A percentile compares a stretch with the other conserved stretches of the same genome.
phyloP scores from a whole-genome alignment of 2,797 vertebrate genomes.

The Pyrocephalus nanus region DNA sequence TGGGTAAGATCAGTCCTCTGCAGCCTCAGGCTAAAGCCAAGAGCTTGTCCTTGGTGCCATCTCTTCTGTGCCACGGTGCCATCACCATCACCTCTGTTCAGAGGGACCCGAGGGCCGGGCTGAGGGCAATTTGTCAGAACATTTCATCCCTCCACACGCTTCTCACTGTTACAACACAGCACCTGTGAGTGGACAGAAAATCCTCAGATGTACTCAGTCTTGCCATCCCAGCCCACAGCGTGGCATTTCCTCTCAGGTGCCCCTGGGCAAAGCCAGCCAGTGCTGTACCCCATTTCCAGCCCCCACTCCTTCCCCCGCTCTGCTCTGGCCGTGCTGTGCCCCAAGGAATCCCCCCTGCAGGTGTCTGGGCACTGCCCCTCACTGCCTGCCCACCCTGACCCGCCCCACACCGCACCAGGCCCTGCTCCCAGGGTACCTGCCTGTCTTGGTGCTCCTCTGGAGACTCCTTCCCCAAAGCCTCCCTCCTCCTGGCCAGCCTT shows the following conservation, averaged over 20 bases:
- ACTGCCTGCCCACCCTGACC: neutral
- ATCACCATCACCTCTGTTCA: accelerated
- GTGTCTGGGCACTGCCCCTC: neutral
- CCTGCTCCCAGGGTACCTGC: neutral
- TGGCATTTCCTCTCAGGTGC: neutral
- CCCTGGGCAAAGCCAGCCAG: accelerated
- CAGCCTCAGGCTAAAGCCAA: neutral
- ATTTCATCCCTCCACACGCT: accelerated
- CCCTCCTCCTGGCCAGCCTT: neutral
- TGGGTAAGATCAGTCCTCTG: neutral
- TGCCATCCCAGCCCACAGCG: accelerated
- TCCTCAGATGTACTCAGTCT: accelerated
- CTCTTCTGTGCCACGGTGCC: accelerated
- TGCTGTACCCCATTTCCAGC: accelerated
- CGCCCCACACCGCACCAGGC: accelerated
- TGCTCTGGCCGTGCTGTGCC: accelerated
- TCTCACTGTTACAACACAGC: accelerated
- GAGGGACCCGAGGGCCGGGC: neutral
- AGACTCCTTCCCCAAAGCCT: neutral
- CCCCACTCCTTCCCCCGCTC: neutral
- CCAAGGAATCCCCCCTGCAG: neutral
- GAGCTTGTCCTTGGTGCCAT: accelerated
- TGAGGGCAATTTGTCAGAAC: neutral
- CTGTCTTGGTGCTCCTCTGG: neutral
- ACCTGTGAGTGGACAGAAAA: accelerated